Evolutionary conservation across 1,140 invertebrate genomes (phyloP), one percentile per base, ranked within the genome.

Genomic region (Drosophila asahinai): DNA sequence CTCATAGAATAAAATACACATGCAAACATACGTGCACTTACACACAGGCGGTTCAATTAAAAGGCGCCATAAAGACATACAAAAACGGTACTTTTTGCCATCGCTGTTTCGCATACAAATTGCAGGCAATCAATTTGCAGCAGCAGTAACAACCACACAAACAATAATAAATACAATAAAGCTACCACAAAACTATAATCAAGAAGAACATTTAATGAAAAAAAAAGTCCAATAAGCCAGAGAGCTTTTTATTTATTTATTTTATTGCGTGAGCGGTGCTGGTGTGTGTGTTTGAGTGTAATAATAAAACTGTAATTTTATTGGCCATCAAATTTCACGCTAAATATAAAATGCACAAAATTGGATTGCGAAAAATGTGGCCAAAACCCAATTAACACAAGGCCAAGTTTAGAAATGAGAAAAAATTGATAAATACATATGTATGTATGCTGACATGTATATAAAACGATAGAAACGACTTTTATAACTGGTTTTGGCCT

Each of bases 121-220:
- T 79, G 84, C 84, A 75, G 68, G 81, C 84, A 89, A 89, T 89
- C 81, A 89, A 83, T 89, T 89, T 67, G 60, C 63, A 52, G 40
- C 66, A 67, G 61, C 62, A 48, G 61, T 48, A 63, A 62, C 43
- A 63, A 70, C 42, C 60, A 52, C 47, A 77, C 43, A 67, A 67
- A 54, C 43, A 57, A 64, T 42, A 77, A 60, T 42, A 77, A 65
- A 52, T 52, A 43, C 68, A 63, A 58, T 59, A 49, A 54, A 47
- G 25, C 30, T 38, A 60, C 63, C 68, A 66, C 68, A 73, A 51
- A 73, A 72, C 52, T 59, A 73, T 40, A 47, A 52, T 40, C 42
- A 57, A 77, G 47, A 60, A 70, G 43, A 57, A 68, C 57, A 73
- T 61, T 73, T 57, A 52, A 76, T 75, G 60, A 65, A 77, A 75